phyloP scores from a whole-genome alignment of 92 coral and sea anemone genomes.

The Pocillopora meandrina region DNA sequence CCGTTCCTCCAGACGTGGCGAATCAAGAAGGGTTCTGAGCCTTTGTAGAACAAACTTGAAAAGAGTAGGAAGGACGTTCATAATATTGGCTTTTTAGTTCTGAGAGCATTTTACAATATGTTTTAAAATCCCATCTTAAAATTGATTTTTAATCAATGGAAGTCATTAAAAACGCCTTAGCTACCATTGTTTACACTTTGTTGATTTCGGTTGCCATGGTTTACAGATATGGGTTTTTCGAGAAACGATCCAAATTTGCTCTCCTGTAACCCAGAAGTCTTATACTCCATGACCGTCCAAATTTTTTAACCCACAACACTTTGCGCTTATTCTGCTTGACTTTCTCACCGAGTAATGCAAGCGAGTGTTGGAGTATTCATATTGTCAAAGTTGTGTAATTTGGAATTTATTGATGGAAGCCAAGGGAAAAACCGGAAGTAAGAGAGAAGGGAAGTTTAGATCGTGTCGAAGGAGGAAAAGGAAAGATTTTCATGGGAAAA shows the following conservation, averaged over 20 bases:
- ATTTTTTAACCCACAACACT: conserved; percentile 10
- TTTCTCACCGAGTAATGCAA: neutral
- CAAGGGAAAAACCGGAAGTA: conserved; percentile 13
- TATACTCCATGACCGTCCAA: neutral
- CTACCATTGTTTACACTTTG: conserved; percentile 11
- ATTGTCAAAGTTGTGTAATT: neutral
- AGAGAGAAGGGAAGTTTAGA: conserved; percentile 50
- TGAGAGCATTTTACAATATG: neutral
- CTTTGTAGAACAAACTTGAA: too few species aligned
- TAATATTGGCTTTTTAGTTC: too few species aligned
- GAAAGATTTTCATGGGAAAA: conserved; percentile 37
- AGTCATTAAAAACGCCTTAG: neutral
- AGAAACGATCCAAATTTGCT: conserved; percentile 18
- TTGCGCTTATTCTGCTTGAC: neutral
- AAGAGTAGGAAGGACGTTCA: too few species aligned
- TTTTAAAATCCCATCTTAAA: conserved; percentile 25
- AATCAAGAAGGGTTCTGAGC: too few species aligned
- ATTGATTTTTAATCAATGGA: neutral
- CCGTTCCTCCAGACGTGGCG: too few species aligned
- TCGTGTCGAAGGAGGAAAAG: conserved; percentile 40
- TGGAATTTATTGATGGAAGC: neutral
- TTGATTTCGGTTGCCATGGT: conserved; percentile 38
- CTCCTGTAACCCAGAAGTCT: conserved; percentile 3
- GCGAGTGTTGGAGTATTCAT: too few species aligned
- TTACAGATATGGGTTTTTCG: neutral